Evolutionary conservation across 1,140 invertebrate species (phyloP).

Genomic region (Parapsyche elsis): DNA sequence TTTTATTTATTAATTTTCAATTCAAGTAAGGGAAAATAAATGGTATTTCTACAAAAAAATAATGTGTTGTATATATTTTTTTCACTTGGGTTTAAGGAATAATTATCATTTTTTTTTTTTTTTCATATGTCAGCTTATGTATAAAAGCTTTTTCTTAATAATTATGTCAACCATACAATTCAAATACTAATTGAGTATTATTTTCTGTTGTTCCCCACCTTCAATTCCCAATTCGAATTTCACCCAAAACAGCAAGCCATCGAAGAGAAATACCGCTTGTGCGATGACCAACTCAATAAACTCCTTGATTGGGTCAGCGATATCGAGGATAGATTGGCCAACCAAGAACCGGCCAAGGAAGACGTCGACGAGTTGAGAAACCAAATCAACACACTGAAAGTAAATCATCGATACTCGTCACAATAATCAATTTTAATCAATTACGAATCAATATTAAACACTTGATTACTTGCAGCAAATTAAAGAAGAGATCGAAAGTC

Average conservation of each 20-base stretch:
- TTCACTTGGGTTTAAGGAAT: not conserved
- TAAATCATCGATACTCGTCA: conserved; percentile 61
- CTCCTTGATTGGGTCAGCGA: conserved; percentile 89
- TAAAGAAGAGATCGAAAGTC: conserved; percentile 90
- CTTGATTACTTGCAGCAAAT: conserved; percentile 75
- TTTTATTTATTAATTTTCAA: no score
- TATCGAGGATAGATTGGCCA: conserved; percentile 87
- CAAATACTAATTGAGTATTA: conserved; percentile 31
- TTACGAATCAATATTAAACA: conserved; percentile 2
- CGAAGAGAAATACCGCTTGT: conserved; percentile 92
- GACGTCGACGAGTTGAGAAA: conserved; percentile 87
- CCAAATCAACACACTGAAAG: conserved; percentile 90
- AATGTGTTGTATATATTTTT: not conserved
- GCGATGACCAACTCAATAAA: conserved; percentile 85
- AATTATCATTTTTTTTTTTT: conserved; percentile 1
- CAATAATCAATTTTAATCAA: no score
- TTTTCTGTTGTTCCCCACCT: conserved; percentile 34
- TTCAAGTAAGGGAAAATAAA: no score
- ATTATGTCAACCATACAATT: not conserved
- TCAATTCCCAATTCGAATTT: conserved; percentile 57
- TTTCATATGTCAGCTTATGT: conserved; percentile 3
- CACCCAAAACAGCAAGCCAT: conserved; percentile 84
- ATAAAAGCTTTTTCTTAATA: not conserved
- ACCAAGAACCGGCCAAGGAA: conserved; percentile 89
- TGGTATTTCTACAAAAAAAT: not conserved